phyloP scores from a whole-genome alignment of 2,113 vertebrate genomes.

The Castor canadensis region DNA sequence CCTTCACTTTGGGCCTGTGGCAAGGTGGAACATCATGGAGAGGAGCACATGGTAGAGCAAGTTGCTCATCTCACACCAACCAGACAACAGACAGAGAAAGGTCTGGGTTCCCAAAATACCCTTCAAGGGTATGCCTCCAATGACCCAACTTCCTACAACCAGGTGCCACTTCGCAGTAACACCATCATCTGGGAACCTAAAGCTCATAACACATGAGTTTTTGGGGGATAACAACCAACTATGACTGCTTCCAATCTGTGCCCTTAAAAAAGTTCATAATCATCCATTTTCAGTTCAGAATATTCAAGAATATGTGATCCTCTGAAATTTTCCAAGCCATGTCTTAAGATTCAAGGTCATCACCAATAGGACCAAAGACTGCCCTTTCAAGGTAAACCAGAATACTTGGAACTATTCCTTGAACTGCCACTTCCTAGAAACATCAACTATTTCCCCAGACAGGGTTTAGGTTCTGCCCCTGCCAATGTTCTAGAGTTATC shows the following conservation, averaged over 20 bases:
- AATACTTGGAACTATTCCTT: neutral
- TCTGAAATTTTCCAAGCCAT: constrained; percentile 13
- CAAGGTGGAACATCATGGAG: too few relatives aligned
- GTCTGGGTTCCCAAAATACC: neutral
- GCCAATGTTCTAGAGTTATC: neutral
- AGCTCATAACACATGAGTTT: neutral
- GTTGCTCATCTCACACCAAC: neutral
- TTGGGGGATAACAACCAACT: neutral
- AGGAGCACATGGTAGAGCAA: neutral
- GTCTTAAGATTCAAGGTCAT: neutral
- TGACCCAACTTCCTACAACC: neutral
- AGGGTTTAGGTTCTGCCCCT: neutral
- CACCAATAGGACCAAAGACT: neutral
- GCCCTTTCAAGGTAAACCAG: neutral
- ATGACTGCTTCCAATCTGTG: neutral
- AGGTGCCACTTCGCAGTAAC: neutral
- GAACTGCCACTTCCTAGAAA: neutral
- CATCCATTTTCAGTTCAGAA: neutral
- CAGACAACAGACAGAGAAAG: neutral
- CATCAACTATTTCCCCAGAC: neutral
- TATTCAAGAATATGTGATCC: neutral
- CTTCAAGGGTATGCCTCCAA: neutral
- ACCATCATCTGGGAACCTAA: neutral
- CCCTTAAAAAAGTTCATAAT: neutral
- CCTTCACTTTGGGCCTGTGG: neutral